These are phyloP conservation scores for Limnothrissa miodon DNA, from an alignment of 2,113 vertebrate species.

Conservation along the genomic window DNA sequence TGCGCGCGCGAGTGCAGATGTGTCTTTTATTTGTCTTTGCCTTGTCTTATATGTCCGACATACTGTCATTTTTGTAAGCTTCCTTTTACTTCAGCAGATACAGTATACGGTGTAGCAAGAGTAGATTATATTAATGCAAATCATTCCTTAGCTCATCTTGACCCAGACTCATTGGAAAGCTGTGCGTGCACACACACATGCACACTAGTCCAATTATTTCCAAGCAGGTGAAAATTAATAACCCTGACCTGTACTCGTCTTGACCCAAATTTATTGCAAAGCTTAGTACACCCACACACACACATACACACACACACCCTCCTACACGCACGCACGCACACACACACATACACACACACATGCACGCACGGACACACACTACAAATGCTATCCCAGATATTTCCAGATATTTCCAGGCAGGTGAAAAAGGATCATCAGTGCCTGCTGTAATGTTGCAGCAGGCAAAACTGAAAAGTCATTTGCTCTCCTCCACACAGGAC, in stretches of 20 bases:
- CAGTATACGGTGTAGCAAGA: neutral
- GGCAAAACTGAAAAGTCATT: slow-evolving; percentile 6
- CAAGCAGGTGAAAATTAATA: too few species aligned
- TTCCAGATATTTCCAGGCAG: slow-evolving; percentile 6
- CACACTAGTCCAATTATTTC: neutral
- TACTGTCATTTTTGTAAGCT: neutral
- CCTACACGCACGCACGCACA: neutral
- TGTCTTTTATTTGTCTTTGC: neutral
- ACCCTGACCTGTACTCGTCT: too few species aligned
- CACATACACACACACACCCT: neutral
- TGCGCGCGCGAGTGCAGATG: neutral
- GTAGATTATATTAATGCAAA: neutral
- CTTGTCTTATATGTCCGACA: neutral
- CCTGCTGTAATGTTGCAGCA: neutral
- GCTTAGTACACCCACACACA: neutral
- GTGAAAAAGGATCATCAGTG: neutral
- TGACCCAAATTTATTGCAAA: too few species aligned
- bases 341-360: slow-evolving; percentile 1
- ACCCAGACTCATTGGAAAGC: neutral
- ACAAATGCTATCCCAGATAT: neutral
- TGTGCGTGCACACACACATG: neutral
- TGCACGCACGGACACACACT: neutral
- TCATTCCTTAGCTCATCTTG: neutral
- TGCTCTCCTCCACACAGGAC: neutral
- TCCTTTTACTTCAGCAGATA: neutral